Percentiles rank a stretch among this genome's conserved stretches.
Conservation (phyloP, 2,797 vertebrate species). For the Astyanax mexicanus region DNA sequence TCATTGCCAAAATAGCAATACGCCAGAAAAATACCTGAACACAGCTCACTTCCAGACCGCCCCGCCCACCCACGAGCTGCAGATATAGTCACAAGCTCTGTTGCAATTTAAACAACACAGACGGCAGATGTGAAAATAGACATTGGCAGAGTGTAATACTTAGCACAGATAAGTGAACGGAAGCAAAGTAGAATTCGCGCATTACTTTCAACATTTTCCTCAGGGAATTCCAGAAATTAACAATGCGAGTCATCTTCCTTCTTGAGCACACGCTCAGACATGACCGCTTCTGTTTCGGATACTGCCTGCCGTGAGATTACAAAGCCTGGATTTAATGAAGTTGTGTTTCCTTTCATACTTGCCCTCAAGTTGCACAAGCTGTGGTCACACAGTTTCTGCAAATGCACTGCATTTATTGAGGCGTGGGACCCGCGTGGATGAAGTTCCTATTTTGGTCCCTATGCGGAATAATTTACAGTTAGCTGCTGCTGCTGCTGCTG, state of each 20-base stretch:
- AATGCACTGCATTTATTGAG: constrained; percentile 61
- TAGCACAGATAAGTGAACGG: neutral
- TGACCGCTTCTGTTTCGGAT: neutral
- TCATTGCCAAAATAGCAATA: too few relatives aligned
- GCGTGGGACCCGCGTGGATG: constrained; percentile 46
- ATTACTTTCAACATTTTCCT: constrained; percentile 8
- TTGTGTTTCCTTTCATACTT: constrained; percentile 39
- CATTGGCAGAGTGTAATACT: too few relatives aligned
- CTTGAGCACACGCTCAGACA: neutral
- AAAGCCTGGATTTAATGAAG: constrained; percentile 22
- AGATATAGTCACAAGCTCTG: too few relatives aligned
- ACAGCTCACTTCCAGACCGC: too few relatives aligned
- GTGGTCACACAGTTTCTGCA: constrained; percentile 46
- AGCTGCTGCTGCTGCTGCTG: constrained; percentile 53
- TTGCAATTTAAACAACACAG: too few relatives aligned
- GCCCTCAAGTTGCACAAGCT: constrained; percentile 55
- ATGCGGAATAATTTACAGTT: constrained; percentile 60
- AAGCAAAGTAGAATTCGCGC: neutral
- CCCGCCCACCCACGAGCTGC: too few relatives aligned
- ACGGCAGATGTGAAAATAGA: too few relatives aligned
- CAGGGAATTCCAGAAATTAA: constrained; percentile 14
- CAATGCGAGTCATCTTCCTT: neutral
- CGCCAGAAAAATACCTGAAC: too few relatives aligned
- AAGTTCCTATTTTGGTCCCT: constrained; percentile 38
- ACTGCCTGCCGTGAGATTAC: constrained; percentile 13